Evolutionary conservation across 2,113 vertebrate genomes (phyloP), one percentile per base, ranked within the genome.

Genomic region (Sclerurus mexicanus): DNA sequence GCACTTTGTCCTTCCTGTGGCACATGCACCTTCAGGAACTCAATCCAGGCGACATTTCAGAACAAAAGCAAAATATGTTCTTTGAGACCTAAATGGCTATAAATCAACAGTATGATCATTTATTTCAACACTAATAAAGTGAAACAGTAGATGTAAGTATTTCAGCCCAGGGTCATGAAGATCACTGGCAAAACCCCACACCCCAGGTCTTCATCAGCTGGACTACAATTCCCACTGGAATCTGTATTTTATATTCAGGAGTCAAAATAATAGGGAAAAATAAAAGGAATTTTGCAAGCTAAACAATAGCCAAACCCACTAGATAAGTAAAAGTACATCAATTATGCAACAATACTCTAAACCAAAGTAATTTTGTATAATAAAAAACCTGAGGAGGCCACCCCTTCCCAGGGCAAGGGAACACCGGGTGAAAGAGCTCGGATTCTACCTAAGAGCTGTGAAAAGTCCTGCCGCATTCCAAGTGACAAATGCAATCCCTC

Each of bases 1-100:
- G 33, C 30, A n/a, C 5, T n/a, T 24, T 6, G 0, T 18, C 30
- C 40, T 85, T 56, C 27, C 33, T 68, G 1, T 0, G 3, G 62
- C 23, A 47, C 9, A 6, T 55, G 33, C 23, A 39, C 44, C 77
- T 91, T 63, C 14, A 47, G 24, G 33, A 79, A 18, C 35, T 75
- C 53, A 47, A 10, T 18, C 14, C 37, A 59, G 56, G 25, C 6
- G 15, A 46, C 44, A 37, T 52, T 59, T 12, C 52, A 59, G 35
- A 71, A 55, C 3, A 37, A 35, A 30, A 59, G 42, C 21, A n/a
- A 86, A 67, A 3, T 3, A 17, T 2, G 7, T 10, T 50, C 60
- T 39, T 4, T 55, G 55, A 56, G 31, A 40, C 4, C 62, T 4
- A 77, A 80, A 37, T 37, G 21, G n/a, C 40, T 40, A 16, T 14